Evolutionary conservation across 2,113 vertebrate genomes (phyloP), one percentile per base, ranked within the genome.

Genomic region (Orcinus orca): DNA sequence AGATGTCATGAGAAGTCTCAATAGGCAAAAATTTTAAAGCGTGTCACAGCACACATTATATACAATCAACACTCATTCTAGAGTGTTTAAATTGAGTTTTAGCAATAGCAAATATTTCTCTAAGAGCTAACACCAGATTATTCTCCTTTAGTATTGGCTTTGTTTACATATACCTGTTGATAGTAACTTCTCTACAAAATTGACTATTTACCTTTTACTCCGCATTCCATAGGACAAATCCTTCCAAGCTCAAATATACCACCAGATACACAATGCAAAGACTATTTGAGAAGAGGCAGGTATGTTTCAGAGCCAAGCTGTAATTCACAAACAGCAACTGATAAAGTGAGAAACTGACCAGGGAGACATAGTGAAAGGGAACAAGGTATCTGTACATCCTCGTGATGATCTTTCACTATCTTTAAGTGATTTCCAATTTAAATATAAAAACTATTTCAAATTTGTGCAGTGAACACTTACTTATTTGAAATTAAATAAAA

Each of bases 31-130:
- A 93, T 38, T 53, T 65, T 62, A 71, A 95, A 90, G 41, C 3
- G 13, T 74, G 47, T 82, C 81, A 86, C 7, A 70, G 26, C 36
- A 95, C 67, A 96, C 86, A 92, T 47, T 90, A 76, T 26, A 68
- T 62, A 74, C 20, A 76, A 90, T 74, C 80, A 90, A 68, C n/a
- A 41, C 31, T 93, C 62, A 65, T 83, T 90, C 74, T 53, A 47
- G 11, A 86, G 25, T 74, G 60, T 63, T 89, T 90, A 95, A 90
- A 74, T 41, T 90, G 21, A 95, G n/a, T 23, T 47, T 90, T 65
- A 87, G 67, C 60, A 86, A 95, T 3, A 90, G 84, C 89, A 96
- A 95, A 63, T 87, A 63, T 90, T 96, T 93, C 60, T 85, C 25
- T 81, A 81, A 85, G 58, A 81, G 65, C 71, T 94, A 95, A 95